Percentiles rank a stretch among this genome's conserved stretches.
phyloP scores from a whole-genome alignment of 2,113 vertebrate genomes.

The Gobius niger region DNA sequence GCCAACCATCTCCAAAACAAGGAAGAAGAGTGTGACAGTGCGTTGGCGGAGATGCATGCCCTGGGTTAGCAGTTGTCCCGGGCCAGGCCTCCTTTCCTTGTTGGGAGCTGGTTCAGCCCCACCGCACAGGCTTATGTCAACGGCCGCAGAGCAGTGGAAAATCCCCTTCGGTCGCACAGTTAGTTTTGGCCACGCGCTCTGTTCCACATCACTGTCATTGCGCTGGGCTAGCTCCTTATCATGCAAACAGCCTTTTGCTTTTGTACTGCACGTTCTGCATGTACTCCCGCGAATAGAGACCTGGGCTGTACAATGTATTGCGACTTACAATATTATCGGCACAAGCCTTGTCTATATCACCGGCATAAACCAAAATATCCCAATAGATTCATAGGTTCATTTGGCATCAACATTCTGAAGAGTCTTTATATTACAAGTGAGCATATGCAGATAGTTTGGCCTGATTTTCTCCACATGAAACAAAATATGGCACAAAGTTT shows the following conservation, averaged over 20 bases:
- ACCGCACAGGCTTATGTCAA: conserved; percentile 55
- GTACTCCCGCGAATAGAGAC: background rate
- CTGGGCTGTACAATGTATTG: background rate
- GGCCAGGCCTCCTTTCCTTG: conserved; percentile 75
- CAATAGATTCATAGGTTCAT: background rate
- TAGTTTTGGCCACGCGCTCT: conserved; percentile 71
- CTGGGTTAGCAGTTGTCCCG: conserved; percentile 51
- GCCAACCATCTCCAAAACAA: conserved; percentile 67
- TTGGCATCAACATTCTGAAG: too few species aligned
- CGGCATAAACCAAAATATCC: background rate
- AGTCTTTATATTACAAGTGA: too few species aligned
- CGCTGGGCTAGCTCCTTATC: conserved; percentile 52
- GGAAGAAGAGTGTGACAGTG: conserved; percentile 60
- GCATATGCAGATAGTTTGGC: too few species aligned
- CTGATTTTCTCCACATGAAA: too few species aligned
- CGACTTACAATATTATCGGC: background rate
- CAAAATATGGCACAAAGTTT: too few species aligned
- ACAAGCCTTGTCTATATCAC: background rate
- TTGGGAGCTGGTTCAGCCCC: conserved; percentile 74
- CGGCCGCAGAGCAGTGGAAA: conserved; percentile 73
- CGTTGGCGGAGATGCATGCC: conserved; percentile 54
- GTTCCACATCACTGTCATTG: conserved; percentile 69
- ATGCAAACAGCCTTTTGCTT: conserved; percentile 52
- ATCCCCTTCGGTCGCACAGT: conserved; percentile 66
- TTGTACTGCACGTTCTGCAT: conserved; percentile 4